phyloP scores from a whole-genome alignment of 2,113 vertebrate genomes.

The Ploceus nigricollis region DNA sequence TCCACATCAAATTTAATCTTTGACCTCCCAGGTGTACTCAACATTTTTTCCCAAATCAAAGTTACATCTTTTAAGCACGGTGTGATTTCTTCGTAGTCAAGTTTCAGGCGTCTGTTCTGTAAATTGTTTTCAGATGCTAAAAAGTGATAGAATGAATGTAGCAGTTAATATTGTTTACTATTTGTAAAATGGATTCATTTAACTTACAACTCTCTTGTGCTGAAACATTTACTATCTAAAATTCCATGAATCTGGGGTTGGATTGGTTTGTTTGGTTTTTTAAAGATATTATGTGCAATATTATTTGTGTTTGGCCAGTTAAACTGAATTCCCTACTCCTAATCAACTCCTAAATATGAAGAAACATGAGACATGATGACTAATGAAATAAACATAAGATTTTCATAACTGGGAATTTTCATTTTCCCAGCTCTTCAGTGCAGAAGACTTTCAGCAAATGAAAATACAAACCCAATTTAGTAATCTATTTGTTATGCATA shows the following conservation, averaged over 20 bases:
- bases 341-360: neutral
- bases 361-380: neutral
- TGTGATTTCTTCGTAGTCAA: constrained; percentile 97
- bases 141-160: neutral
- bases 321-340: neutral
- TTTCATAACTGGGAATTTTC: neutral
- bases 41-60: constrained; percentile 93
- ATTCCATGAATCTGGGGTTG: neutral
- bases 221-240: neutral
- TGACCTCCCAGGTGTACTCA: constrained; percentile 83
- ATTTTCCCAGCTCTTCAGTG: neutral
- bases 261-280: neutral
- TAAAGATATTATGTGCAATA: neutral
- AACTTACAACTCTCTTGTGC: neutral
- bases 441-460: neutral
- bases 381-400: neutral
- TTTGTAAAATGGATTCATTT: neutral
- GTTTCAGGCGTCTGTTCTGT: constrained; percentile 91
- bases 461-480: neutral
- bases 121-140: constrained; percentile 90
- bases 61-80: constrained; percentile 94
- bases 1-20: constrained; percentile 90
- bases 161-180: neutral
- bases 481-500: neutral
- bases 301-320: neutral